phyloP scores from a whole-genome alignment of 2,888 invertebrate genomes.

The Chymomyza caudatula region DNA sequence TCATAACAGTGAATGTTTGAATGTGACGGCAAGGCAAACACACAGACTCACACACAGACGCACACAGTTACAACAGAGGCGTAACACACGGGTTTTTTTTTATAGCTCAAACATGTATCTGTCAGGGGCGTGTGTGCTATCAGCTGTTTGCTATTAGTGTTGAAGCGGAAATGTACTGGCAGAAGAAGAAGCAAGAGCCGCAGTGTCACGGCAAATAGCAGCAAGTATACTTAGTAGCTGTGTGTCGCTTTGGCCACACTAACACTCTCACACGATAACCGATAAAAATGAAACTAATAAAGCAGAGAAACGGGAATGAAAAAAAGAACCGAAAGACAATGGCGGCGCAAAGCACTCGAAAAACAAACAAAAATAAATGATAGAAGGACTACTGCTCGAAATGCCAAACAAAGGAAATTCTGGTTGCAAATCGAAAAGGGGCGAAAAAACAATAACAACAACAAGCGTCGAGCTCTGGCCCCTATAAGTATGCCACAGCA shows the following conservation, averaged over 20 bases:
- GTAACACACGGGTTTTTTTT: conserved; percentile 7
- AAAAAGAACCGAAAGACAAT: conserved; percentile 21
- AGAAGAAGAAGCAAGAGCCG: conserved; percentile 12
- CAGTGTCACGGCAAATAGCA: conserved; percentile 9
- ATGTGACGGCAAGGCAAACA: not conserved
- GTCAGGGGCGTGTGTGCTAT: conserved; percentile 42
- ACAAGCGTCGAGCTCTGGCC: not conserved
- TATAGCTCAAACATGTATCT: conserved; percentile 27
- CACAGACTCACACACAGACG: not conserved
- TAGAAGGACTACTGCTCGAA: conserved; percentile 25
- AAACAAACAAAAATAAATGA: conserved; percentile 23
- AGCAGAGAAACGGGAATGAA: conserved; percentile 5
- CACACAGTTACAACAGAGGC: too few species aligned
- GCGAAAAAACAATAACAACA: not conserved
- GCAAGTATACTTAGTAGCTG: too few species aligned
- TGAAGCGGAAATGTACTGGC: conserved; percentile 52
- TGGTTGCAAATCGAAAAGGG: conserved; percentile 14
- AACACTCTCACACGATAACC: conserved; percentile 46
- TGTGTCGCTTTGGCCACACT: conserved; percentile 20
- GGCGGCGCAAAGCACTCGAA: conserved; percentile 25
- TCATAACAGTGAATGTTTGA: conserved; percentile 39
- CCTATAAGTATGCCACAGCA: not conserved
- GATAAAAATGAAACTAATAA: conserved; percentile 51
- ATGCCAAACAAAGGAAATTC: conserved; percentile 21
- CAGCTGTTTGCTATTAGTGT: conserved; percentile 66